These are phyloP conservation scores for Dinothrombium tinctorium DNA, from an alignment of 1,140 invertebrate species.

Conservation along the genomic window DNA sequence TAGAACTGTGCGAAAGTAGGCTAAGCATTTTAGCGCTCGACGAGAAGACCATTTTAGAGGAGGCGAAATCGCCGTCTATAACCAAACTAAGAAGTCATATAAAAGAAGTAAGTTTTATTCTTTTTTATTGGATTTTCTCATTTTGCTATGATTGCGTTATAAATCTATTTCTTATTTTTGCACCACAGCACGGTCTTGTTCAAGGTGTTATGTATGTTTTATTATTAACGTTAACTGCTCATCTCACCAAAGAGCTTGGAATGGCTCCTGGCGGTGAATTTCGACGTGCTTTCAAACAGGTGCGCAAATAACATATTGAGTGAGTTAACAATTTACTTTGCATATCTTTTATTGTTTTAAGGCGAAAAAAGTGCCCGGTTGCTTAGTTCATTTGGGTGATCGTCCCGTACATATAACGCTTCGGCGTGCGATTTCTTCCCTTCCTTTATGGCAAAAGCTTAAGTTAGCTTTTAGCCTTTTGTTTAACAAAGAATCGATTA, in stretches of 20 bases:
- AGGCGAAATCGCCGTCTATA: slow-evolving; percentile 63
- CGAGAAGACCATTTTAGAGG: slow-evolving; percentile 64
- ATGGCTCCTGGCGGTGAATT: slow-evolving; percentile 98
- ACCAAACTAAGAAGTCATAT: slow-evolving; percentile 24
- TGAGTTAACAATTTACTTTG: slow-evolving; percentile 1
- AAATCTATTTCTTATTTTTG: slow-evolving; percentile 9
- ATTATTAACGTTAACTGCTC: slow-evolving; percentile 67
- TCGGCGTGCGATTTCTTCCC: slow-evolving; percentile 47
- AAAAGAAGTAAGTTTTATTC: slow-evolving; percentile 10
- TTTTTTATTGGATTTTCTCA: slow-evolving; percentile 5
- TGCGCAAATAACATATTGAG: slow-evolving; percentile 19
- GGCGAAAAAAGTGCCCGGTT: slow-evolving; percentile 55
- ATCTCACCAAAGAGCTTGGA: slow-evolving; percentile 72
- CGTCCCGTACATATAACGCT: slow-evolving; percentile 71
- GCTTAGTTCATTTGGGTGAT: slow-evolving; percentile 65
- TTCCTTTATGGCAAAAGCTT: slow-evolving; percentile 68
- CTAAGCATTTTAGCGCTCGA: slow-evolving; percentile 68
- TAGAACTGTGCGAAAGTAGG: slow-evolving; percentile 72
- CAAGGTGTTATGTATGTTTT: slow-evolving; percentile 78
- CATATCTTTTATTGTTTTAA: slow-evolving; percentile 19
- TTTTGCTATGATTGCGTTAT: slow-evolving; percentile 3
- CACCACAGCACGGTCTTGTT: slow-evolving; percentile 31
- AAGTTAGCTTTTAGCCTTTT: slow-evolving; percentile 58
- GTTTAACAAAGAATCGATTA: slow-evolving; percentile 49
- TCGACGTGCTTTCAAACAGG: slow-evolving; percentile 63